Base-by-base conservation (phyloP, 2,113 vertebrate species). In the Microtus ochrogaster region DNA sequence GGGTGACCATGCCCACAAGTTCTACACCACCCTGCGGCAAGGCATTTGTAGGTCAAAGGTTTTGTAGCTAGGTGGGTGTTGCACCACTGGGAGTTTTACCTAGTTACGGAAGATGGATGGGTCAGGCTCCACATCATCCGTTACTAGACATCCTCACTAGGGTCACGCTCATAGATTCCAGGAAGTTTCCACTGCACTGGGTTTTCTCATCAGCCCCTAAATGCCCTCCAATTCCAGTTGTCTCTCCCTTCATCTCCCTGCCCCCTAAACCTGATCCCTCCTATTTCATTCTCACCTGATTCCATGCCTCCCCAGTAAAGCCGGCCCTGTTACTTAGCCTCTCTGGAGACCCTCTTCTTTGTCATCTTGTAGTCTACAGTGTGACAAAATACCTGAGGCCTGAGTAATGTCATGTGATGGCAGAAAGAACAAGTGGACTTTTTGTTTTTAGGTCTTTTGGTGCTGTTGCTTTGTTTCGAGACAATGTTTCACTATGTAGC, bases 371-470 rank as follows among this genome's bases (percentile, higher is more conserved):
- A 83, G 14, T 9, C 33, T 79, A 9, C 24, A 24, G 58, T 4
- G 52, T 44, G 21, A 7, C 5, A 2, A 5, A 44, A 10, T 3
- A 19, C 2, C 30, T 3, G 66, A 58, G 3, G 12, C 12, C 1
- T 49, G 19, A 78, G 68, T 10, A 4, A 77, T 4, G 2, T 26
- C 11, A 1, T 70, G 30, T 79, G 55, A n/a, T 41, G 47, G 3
- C 74, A 11, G 4, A 49, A 36, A 72, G 10, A 63, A 72, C 28
- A 7, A 24, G 0, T 30, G 22, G 24, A 65, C 74, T 58, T 47
- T 11, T 52, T 36, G 74, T 16, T 52, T 79, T 79, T 21, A 36
- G 30, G 30, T 11, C 33, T 79, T 52, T 47, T 47, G 5, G 22
- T 79, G 30, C 30, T 78, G 14, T 49, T 78, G 14, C 33, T 78